Evolutionary conservation across 2,888 invertebrate genomes (phyloP), one percentile per base, ranked within the genome.

Genomic region (Ectropis crepuscularia): DNA sequence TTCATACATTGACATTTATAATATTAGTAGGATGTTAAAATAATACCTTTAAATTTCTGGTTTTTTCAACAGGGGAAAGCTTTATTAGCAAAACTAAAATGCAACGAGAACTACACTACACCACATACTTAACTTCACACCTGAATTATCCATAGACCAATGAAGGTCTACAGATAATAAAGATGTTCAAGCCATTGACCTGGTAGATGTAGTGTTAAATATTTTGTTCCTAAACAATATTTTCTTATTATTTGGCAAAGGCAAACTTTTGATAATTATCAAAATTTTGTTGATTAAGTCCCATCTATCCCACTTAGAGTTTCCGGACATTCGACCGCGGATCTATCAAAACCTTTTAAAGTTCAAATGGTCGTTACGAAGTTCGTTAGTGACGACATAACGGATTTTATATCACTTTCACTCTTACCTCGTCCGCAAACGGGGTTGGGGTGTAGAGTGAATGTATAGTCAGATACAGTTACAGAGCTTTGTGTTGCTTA

Each of bases 381-480:
- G 53, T 63, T 58, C 43, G 58, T 63, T 63, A 58, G 53, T 46
- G 58, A 63, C 54, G 49, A 50, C 54, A 48, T 58, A 54, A 59
- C 49, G 54, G 59, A 55, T 59, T 63, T 59, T 50, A 54, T 63
- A 59, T 59, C 59, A 63, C 45, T 45, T 51, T 46, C 43, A 53
- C 37, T 28, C 16, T 58, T 54, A 12, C 12, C 46, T 8, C 8
- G 39, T 49, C 50, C 7, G 16, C 7, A 54, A 28, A 36, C 37
- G 48, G 53, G 58, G 16, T 28, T 28, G 16, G 43, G 38, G 43
- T 37, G 16, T 2, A 12, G 53, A 41, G n/a, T 5, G 9, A 43
- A n/a, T 12, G 16, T 46, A 47, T 11, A 10, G 6, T 11, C 0
- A 12, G 9, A 11, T 11, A 37, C 57, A 62, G 62, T 42, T 7